A percentile compares a stretch with the other conserved stretches of the same genome.
Conservation (phyloP, 2,113 vertebrate species). For the Serinus canaria region DNA sequence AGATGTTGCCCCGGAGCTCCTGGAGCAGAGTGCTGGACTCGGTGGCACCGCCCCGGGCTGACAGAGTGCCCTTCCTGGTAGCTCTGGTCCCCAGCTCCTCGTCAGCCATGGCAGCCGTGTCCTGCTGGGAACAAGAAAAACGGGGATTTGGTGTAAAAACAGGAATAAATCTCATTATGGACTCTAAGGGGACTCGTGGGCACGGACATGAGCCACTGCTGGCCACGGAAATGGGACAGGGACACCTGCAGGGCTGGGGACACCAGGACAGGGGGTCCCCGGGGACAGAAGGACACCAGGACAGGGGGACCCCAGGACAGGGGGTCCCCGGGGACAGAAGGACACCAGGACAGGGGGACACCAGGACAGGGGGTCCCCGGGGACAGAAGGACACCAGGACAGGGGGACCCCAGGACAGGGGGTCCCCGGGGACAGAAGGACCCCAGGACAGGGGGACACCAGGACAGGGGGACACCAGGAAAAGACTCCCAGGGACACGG, state of each 20-base stretch:
- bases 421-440: too few species aligned
- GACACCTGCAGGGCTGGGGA: background rate
- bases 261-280: too few species aligned
- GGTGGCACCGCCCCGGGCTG: background rate
- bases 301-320: too few species aligned
- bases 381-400: background rate
- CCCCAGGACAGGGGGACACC: too few species aligned
- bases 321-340: too few species aligned
- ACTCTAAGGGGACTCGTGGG: fast-evolving
- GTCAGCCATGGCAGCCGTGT: background rate
- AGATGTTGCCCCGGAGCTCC: slow-evolving; percentile 19
- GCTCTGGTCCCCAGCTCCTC: background rate
- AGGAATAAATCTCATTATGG: background rate
- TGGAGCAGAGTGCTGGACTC: slow-evolving; percentile 22
- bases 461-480: background rate
- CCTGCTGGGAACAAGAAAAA: background rate
- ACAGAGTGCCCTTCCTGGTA: background rate
- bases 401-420: too few species aligned
- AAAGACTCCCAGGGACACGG: background rate
- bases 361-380: too few species aligned
- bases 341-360: too few species aligned
- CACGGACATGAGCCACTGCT: background rate
- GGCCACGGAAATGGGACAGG: background rate
- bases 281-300: too few species aligned
- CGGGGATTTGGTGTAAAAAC: too few species aligned